phyloP scores from a whole-genome alignment of 2,113 vertebrate genomes.

The Alouatta palliata region DNA sequence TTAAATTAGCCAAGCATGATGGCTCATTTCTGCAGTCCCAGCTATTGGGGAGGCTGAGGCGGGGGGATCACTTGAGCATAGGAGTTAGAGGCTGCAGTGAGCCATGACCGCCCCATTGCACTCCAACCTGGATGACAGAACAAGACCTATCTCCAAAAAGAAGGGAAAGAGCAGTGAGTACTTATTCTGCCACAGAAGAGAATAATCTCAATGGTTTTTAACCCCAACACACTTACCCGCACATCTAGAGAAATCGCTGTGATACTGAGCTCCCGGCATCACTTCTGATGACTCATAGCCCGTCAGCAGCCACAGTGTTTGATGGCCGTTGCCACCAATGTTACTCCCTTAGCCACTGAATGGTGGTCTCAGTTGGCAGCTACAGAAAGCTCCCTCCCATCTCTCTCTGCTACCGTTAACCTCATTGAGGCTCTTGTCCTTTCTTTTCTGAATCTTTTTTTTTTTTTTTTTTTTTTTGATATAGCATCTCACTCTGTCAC shows the following conservation, averaged over 20 bases:
- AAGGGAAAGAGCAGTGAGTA: background rate
- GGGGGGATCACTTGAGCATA: too few species aligned
- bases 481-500: too few species aligned
- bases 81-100: too few species aligned
- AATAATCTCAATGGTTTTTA: background rate
- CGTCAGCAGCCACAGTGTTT: background rate
- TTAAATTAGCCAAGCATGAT: too few species aligned
- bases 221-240: background rate
- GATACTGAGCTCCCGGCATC: background rate
- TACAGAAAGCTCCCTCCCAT: background rate
- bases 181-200: background rate
- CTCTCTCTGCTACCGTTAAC: background rate
- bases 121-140: too few species aligned
- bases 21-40: too few species aligned
- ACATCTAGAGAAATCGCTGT: background rate
- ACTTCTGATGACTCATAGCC: background rate
- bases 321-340: background rate
- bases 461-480: too few species aligned
- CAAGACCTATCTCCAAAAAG: too few species aligned
- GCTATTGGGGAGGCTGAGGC: too few species aligned
- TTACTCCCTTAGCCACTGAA: background rate
- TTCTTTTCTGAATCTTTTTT: background rate
- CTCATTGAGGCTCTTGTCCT: background rate
- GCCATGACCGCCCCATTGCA: too few species aligned
- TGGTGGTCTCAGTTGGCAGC: background rate